Base-by-base conservation (phyloP, 2,888 invertebrate species). In the Pachymerium ferrugineum region DNA sequence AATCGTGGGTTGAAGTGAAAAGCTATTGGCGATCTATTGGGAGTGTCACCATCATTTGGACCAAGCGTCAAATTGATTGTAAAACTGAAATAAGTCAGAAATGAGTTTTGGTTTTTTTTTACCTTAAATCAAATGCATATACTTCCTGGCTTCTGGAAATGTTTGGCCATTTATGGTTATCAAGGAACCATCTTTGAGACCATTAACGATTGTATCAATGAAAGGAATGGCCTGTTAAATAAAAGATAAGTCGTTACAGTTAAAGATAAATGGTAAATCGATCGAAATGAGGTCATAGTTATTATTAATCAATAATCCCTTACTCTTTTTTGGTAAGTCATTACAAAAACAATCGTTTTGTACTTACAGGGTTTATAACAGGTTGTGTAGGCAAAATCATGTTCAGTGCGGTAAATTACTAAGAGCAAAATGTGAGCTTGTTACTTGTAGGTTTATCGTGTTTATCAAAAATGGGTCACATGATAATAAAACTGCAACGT, bases 1-100 rank as follows among this genome's bases (percentile, higher is more conserved):
- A 93, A 83, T 16, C 93, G 88, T 6, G 92, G 91, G 83, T 93
- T 93, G 79, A 94, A 88, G 81, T 93, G 93, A 35, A 93, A 85
- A 0, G 90, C 91, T 16, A 92, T 86, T 78, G 89, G 89, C 5
- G 81, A 74, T 29, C 47, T 35, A 16, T 10, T 4, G 47, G 22
- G 3, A 8, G 1, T 19, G 8, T 30, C 19, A 47, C 47, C 10
- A 14, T 5, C 14, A 6, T 28, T 16, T 28, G 2, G 14, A 29
- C 70, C 70, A 5, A 25, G 30, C 6, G 31, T 30, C 14, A 71
- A 38, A 38, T 71, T 71, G 35, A 71, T 38, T 22, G 5, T 4
- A 22, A 71, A 71, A 12, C 71, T 71, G 35, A 29, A 28, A 22
- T 16, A 12, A 12, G 4, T 12, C 14, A 67, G n/a, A n/a, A n/a